phyloP scores from a whole-genome alignment of 2,888 invertebrate species.

The Tuberolachnus salignus region DNA sequence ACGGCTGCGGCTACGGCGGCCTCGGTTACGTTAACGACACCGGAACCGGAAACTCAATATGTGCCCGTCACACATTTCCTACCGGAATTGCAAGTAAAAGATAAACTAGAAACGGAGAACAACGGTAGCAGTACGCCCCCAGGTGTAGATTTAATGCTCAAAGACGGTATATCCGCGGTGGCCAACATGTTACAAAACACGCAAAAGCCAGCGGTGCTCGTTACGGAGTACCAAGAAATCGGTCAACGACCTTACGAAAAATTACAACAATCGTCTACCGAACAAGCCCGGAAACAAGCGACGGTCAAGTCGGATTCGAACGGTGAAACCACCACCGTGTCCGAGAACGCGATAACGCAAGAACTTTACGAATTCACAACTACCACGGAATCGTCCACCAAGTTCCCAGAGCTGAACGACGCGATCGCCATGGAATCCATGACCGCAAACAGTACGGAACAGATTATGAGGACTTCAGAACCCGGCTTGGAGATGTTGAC shows the following conservation, averaged over 20 bases:
- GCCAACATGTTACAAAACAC: slow-evolving; percentile 47
- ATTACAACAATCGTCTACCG: slow-evolving; percentile 30
- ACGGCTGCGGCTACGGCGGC: neutral
- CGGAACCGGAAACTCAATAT: slow-evolving; percentile 49
- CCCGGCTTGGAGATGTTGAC: slow-evolving; percentile 36
- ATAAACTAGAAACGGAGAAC: slow-evolving; percentile 23
- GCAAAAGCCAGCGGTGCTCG: slow-evolving; percentile 17
- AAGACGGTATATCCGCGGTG: slow-evolving; percentile 45
- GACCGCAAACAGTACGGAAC: slow-evolving; percentile 1
- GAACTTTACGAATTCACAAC: slow-evolving; percentile 31
- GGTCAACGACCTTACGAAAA: slow-evolving; percentile 17
- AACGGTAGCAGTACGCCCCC: slow-evolving; percentile 27
- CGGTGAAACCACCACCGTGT: neutral
- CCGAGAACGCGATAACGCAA: neutral
- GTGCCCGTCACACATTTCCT: slow-evolving; percentile 48
- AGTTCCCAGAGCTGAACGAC: neutral
- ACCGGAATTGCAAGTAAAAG: slow-evolving; percentile 33
- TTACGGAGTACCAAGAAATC: neutral
- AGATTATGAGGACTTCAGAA: slow-evolving; percentile 9
- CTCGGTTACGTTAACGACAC: slow-evolving; percentile 22
- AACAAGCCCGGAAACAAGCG: slow-evolving; percentile 23
- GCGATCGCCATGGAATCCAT: slow-evolving; percentile 11
- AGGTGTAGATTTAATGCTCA: slow-evolving; percentile 32
- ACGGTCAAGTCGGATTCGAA: slow-evolving; percentile 18
- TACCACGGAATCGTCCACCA: neutral